Evolutionary conservation across 2,113 vertebrate species (phyloP).

Genomic region (Sitta europaea): DNA sequence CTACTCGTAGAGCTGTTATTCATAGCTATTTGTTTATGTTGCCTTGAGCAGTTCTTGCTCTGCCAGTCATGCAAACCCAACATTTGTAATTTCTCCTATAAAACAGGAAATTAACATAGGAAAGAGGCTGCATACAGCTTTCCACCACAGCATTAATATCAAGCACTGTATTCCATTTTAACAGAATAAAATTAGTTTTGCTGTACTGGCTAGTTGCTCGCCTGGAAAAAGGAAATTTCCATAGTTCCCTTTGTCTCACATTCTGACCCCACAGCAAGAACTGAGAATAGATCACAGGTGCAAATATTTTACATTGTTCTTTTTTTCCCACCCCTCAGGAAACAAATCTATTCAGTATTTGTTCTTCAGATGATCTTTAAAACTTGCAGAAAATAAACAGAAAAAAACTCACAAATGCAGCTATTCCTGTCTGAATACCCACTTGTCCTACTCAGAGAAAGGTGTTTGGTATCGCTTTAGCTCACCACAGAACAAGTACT

Average conservation of each 20-base stretch:
- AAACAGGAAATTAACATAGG: background rate
- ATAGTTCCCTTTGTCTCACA: background rate
- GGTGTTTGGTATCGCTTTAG: background rate
- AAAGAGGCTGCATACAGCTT: background rate
- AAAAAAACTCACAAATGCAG: background rate
- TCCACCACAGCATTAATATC: background rate
- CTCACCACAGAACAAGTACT: background rate
- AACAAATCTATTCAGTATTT: background rate
- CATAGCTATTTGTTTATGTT: conserved; percentile 26
- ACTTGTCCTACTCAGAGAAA: background rate
- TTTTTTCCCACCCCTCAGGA: background rate
- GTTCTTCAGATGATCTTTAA: background rate
- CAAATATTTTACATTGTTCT: background rate
- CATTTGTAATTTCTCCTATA: conserved; percentile 36
- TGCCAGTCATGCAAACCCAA: conserved; percentile 32
- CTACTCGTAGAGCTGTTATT: background rate
- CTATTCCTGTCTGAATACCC: background rate
- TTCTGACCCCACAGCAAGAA: background rate
- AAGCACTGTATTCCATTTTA: background rate
- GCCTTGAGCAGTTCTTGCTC: conserved; percentile 17
- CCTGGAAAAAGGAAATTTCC: conserved; percentile 35
- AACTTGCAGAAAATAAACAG: background rate
- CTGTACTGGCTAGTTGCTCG: background rate
- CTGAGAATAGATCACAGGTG: background rate
- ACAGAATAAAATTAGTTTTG: background rate